Percentiles rank a stretch among this genome's conserved stretches.
Conservation (phyloP, 2,113 vertebrate genomes). For the Pituophis catenifer region DNA sequence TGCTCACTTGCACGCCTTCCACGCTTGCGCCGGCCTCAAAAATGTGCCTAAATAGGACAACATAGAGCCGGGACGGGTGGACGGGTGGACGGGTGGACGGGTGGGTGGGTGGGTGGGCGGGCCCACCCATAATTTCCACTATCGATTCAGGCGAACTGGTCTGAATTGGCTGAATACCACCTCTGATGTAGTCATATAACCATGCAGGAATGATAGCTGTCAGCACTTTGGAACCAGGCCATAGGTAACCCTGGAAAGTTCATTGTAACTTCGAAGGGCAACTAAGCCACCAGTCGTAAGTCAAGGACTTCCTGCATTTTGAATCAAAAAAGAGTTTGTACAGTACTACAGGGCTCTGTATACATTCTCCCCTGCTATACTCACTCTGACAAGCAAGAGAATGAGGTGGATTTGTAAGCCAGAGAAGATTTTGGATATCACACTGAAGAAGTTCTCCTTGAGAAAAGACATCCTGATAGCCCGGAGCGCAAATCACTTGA, state of each 20-base stretch:
- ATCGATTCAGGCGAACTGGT: too few relatives aligned
- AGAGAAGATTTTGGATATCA: constrained; percentile 53
- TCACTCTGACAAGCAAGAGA: constrained; percentile 81
- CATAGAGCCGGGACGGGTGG: too few relatives aligned
- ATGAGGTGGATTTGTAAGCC: constrained; percentile 66
- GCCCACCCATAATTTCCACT: too few relatives aligned
- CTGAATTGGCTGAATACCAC: too few relatives aligned
- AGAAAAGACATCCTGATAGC: constrained; percentile 70
- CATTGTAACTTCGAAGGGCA: not conserved
- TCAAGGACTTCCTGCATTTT: not conserved
- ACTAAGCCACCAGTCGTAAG: not conserved
- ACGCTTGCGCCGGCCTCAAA: too few relatives aligned
- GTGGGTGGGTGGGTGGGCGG: too few relatives aligned
- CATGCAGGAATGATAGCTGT: too few relatives aligned
- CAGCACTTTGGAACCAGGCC: too few relatives aligned
- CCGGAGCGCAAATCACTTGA: constrained; percentile 71
- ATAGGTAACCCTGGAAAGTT: not conserved
- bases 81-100: too few relatives aligned
- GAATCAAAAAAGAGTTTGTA: not conserved
- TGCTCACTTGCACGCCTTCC: too few relatives aligned
- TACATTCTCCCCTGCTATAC: not conserved
- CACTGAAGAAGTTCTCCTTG: constrained; percentile 61
- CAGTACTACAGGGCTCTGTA: not conserved
- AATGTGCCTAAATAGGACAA: too few relatives aligned
- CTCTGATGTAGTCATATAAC: too few relatives aligned